These are phyloP conservation scores for Eupleurogrammus muticus DNA, from an alignment of 2,797 vertebrate species.

Conservation along the genomic window DNA sequence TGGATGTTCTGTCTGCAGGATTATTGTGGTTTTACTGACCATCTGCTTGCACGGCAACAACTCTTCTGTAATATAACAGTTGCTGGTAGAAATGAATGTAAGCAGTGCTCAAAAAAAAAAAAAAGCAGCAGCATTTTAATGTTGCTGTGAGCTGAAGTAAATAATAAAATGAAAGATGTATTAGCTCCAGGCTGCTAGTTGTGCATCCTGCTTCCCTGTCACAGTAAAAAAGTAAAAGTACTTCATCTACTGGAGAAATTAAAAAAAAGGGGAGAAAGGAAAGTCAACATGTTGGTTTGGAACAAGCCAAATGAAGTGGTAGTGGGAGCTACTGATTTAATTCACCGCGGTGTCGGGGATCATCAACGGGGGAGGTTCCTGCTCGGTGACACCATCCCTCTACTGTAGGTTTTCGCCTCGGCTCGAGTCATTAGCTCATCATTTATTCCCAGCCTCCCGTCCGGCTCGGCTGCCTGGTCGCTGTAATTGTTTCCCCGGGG, in stretches of 20 bases:
- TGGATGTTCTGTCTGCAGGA: conserved; percentile 1
- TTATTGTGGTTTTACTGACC: background rate
- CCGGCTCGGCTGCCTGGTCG: conserved; percentile 41
- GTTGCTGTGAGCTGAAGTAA: too few species aligned
- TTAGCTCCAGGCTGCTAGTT: too few species aligned
- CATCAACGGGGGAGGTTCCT: conserved; percentile 3
- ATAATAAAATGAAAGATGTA: too few species aligned
- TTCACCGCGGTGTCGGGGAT: background rate
- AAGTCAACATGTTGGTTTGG: too few species aligned
- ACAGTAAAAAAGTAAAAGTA: too few species aligned
- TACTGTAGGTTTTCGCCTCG: conserved; percentile 9
- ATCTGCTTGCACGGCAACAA: conserved; percentile 1
- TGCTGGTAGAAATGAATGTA: background rate
- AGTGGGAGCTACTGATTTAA: background rate
- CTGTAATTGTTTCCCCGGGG: conserved; percentile 70
- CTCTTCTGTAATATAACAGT: background rate
- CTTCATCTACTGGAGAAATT: too few species aligned
- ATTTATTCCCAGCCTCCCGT: conserved; percentile 57
- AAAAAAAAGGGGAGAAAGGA: too few species aligned
- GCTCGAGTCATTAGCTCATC: conserved; percentile 33
- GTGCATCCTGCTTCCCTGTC: too few species aligned
- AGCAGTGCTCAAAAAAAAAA: background rate
- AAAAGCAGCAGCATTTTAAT: too few species aligned
- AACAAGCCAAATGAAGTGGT: background rate
- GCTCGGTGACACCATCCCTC: conserved; percentile 12